These are phyloP conservation scores for Epirrhoe tristata DNA, from an alignment of 2,888 invertebrate genomes.

Conservation along the genomic window DNA sequence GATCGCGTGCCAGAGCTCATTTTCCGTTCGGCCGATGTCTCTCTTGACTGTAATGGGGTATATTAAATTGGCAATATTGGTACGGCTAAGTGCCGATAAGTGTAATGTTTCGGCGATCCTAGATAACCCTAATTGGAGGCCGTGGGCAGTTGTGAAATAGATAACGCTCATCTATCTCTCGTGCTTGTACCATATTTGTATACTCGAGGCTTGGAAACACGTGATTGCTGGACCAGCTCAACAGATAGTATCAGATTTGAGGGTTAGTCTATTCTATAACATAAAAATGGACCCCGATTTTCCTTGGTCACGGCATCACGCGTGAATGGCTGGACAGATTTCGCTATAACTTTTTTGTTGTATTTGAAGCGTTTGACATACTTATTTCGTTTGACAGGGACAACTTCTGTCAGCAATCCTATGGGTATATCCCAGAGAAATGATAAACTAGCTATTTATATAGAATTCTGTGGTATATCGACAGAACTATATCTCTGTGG, in stretches of 20 bases:
- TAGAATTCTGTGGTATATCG: too few species aligned
- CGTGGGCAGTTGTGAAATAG: slow-evolving; percentile 57
- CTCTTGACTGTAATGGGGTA: slow-evolving; percentile 69
- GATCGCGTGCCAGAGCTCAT: slow-evolving; percentile 73
- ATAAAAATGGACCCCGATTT: too few species aligned
- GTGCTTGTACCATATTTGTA: slow-evolving; percentile 38
- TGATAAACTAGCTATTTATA: too few species aligned
- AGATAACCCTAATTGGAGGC: slow-evolving; percentile 71
- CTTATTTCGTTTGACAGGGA: too few species aligned
- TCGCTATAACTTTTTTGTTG: too few species aligned
- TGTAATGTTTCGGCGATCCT: slow-evolving; percentile 57
- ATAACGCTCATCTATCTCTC: slow-evolving; percentile 53
- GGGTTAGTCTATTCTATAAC: too few species aligned
- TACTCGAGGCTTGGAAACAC: slow-evolving; percentile 24
- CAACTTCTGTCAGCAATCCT: too few species aligned
- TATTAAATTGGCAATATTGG: slow-evolving; percentile 74
- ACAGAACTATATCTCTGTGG: too few species aligned
- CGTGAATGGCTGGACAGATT: too few species aligned
- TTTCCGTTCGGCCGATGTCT: slow-evolving; percentile 72
- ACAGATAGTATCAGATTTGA: background rate
- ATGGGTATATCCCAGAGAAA: too few species aligned
- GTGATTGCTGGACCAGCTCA: slow-evolving; percentile 10
- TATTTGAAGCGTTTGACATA: too few species aligned
- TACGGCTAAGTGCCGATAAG: slow-evolving; percentile 65
- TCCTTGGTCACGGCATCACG: too few species aligned